Evolutionary conservation across 2,113 vertebrate species (phyloP).

Genomic region (Cygnus buccinator): DNA sequence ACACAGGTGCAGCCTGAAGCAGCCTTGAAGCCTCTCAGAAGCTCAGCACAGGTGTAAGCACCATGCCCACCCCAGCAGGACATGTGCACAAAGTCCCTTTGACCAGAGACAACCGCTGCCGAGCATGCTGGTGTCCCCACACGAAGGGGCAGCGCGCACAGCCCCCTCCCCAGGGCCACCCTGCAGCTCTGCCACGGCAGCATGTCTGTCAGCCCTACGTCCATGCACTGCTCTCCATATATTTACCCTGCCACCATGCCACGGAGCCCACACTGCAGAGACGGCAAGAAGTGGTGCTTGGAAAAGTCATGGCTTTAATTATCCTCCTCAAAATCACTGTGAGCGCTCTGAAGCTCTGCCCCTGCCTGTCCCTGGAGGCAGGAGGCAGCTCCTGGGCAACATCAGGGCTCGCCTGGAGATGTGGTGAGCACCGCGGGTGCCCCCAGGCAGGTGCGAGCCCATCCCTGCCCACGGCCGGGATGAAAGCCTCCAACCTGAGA

Average conservation of each 20-base stretch:
- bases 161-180: not conserved
- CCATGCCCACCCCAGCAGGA: too few relatives aligned
- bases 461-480: fast-evolving
- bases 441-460: not conserved
- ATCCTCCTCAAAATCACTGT: not conserved
- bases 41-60: not conserved
- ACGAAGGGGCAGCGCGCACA: not conserved
- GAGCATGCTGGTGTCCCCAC: not conserved
- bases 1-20: too few relatives aligned
- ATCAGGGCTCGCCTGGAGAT: not conserved
- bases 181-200: not conserved
- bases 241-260: not conserved
- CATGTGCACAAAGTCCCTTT: not conserved
- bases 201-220: fast-evolving
- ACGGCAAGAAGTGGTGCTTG: not conserved
- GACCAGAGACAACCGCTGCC: too few relatives aligned
- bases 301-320: not conserved
- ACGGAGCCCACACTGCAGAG: not conserved
- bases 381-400: not conserved
- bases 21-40: not conserved
- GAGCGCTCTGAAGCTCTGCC: not conserved
- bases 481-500: not conserved
- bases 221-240: fast-evolving
- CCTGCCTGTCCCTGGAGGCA: not conserved
- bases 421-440: fast-evolving